phyloP scores from a whole-genome alignment of 2,113 vertebrate species.

The Vombatus ursinus region DNA sequence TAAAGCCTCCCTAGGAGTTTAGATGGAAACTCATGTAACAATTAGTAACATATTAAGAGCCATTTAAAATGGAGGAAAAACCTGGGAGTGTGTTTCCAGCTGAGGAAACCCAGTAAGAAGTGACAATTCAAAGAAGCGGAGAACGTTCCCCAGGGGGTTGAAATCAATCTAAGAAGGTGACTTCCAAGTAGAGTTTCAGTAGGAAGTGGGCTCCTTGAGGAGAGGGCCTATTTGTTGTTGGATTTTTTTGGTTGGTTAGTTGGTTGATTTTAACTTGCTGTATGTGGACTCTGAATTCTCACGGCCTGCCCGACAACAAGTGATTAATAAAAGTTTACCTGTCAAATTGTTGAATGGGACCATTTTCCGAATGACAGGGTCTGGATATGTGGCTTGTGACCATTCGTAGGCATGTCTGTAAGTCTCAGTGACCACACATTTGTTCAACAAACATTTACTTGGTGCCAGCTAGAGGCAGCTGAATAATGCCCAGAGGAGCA shows the following conservation, averaged over 20 bases:
- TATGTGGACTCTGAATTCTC: neutral
- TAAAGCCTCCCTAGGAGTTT: neutral
- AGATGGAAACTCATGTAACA: neutral
- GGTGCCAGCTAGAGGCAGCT: neutral
- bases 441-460: neutral
- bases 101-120: neutral
- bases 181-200: neutral
- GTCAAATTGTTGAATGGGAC: too few species aligned
- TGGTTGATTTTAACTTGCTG: neutral
- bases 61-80: neutral
- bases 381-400: neutral
- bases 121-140: neutral
- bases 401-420: neutral
- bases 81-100: neutral
- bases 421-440: neutral
- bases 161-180: neutral
- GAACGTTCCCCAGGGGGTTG: neutral
- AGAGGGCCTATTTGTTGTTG: neutral
- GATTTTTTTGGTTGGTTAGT: neutral
- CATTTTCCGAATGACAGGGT: neutral
- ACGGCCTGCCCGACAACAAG: neutral
- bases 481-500: neutral
- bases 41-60: neutral
- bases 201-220: accelerated
- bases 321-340: neutral